These are phyloP conservation scores for Anguilla anguilla DNA, from an alignment of 2,797 vertebrate genomes.

Conservation along the genomic window DNA sequence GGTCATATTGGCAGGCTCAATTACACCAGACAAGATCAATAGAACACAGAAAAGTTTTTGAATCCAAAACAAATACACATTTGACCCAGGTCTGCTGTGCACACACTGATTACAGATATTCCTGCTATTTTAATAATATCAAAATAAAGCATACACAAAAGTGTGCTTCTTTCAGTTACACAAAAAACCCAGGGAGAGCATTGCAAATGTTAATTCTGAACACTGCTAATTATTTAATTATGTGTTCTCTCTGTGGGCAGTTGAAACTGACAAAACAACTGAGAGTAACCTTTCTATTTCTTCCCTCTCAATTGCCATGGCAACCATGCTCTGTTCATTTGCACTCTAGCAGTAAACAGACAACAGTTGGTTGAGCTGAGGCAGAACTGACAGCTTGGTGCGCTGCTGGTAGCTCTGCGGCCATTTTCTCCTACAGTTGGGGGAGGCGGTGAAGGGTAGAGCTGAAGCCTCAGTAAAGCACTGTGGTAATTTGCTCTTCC, in stretches of 20 bases:
- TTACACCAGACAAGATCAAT: too few relatives aligned
- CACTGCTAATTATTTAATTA: neutral
- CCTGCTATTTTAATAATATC: neutral
- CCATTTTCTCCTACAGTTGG: neutral
- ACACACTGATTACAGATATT: neutral
- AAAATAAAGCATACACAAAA: neutral
- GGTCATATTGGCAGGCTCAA: too few relatives aligned
- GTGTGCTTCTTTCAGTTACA: neutral
- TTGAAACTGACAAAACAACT: neutral
- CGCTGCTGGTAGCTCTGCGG: neutral
- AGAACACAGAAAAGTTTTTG: too few relatives aligned
- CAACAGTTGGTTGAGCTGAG: neutral
- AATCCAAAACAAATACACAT: too few relatives aligned
- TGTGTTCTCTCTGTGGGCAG: neutral
- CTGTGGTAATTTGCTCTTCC: neutral
- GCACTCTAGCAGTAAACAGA: neutral
- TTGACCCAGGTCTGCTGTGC: too few relatives aligned
- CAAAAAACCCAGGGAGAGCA: neutral
- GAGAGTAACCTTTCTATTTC: neutral
- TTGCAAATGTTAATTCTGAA: neutral
- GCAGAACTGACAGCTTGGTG: neutral
- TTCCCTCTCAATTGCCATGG: neutral
- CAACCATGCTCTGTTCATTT: neutral
- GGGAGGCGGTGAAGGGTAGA: neutral
- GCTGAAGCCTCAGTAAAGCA: neutral